Evolutionary conservation across 2,888 invertebrate genomes (phyloP).

Genomic region (Teleogryllus oceanicus): DNA sequence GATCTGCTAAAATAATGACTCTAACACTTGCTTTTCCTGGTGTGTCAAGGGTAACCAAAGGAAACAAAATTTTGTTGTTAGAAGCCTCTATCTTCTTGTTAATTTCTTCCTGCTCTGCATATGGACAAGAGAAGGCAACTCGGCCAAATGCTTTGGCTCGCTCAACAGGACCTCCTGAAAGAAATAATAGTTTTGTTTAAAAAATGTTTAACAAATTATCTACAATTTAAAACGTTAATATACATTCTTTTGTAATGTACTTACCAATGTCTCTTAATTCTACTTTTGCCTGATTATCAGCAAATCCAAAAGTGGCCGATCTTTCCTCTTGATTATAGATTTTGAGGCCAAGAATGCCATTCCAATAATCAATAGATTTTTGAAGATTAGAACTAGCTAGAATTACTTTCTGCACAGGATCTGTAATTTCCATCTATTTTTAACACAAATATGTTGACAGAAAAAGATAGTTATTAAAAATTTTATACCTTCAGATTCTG

Average conservation of each 20-base stretch:
- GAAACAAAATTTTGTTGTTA: conserved; percentile 76
- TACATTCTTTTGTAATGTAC: conserved; percentile 37
- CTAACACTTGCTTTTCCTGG: conserved; percentile 96
- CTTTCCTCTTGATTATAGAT: conserved; percentile 62
- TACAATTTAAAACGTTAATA: neutral
- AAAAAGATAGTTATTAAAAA: neutral
- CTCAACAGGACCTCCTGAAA: conserved; percentile 62
- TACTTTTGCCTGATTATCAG: conserved; percentile 68
- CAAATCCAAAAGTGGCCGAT: conserved; percentile 66
- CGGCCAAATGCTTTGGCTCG: conserved; percentile 90
- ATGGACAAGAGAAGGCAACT: conserved; percentile 89
- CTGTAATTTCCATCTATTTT: conserved; percentile 47
- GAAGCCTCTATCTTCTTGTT: conserved; percentile 68
- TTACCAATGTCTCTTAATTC: conserved; percentile 71
- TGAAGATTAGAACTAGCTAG: conserved; percentile 73
- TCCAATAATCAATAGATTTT: conserved; percentile 81
- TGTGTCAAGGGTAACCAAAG: conserved; percentile 87
- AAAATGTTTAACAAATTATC: neutral
- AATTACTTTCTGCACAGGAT: conserved; percentile 77
- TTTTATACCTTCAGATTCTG: conserved; percentile 58
- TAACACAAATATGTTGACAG: neutral
- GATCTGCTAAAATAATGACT: conserved; percentile 94
- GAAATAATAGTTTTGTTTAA: neutral
- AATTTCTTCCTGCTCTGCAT: conserved; percentile 69
- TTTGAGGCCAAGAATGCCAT: conserved; percentile 69